Evolutionary conservation across 1,140 invertebrate species (phyloP), one percentile per base, ranked within the genome.

Genomic region (Drosophila watanabei): DNA sequence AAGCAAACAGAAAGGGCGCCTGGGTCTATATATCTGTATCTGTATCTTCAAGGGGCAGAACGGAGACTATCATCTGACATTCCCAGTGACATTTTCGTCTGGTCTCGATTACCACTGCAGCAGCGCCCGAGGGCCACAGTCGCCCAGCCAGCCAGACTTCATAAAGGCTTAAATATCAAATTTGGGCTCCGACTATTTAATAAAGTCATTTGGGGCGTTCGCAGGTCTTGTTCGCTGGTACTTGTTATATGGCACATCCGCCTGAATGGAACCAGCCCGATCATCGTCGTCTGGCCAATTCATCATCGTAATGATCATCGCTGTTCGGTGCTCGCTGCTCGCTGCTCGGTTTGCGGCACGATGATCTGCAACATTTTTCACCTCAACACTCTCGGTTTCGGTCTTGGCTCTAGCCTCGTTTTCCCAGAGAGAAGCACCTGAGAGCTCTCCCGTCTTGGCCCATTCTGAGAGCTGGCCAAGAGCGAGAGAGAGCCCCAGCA

Each of bases 361-460:
- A 80, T 85, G 82, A 85, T 85, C 83, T 86, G 83, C 85, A 89
- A 76, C 78, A 85, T 81, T 88, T 89, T 88, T 84, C 75, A 81
- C 69, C 41, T 88, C 84, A 80, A 75, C 84, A 87, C 80, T 80
- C 82, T 30, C 45, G 54, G 37, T 41, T 46, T 48, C 54, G 54
- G 14, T 56, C 32, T 54, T 20, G 13, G 48, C 14, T 33, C 0
- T n/a, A 4, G 30, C 5, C 13, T 32, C 51, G 51, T 35, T 54
- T 64, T 58, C 54, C 62, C 56, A 28, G 30, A 64, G 61, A n/a
- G 18, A 7, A 11, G 20, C 14, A 18, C 58, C 57, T 13, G 28
- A 49, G 24, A 52, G 64, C 73, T 81, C 80, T 58, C 80, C 54
- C 54, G 14, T 60, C 28, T 80, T 54, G 82, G 80, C 64, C 72